These are phyloP conservation scores for Carcinoscorpius rotundicauda DNA, from an alignment of 1,140 invertebrate species.

Conservation along the genomic window DNA sequence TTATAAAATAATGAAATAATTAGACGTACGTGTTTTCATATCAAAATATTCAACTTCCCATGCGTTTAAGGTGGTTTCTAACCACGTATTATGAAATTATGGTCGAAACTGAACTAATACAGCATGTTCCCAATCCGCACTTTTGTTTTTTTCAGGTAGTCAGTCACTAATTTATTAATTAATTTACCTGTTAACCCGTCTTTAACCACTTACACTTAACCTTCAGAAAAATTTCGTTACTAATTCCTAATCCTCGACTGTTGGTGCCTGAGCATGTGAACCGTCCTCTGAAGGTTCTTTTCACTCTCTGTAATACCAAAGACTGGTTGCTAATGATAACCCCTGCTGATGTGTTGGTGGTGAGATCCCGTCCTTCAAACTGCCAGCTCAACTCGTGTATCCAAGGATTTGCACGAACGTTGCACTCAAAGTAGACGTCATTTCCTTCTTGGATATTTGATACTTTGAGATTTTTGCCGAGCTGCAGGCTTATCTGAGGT, in stretches of 20 bases:
- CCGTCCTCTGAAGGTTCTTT: slow-evolving; percentile 24
- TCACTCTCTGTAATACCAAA: slow-evolving; percentile 24
- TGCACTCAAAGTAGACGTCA: slow-evolving; percentile 81
- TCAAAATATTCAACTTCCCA: no score
- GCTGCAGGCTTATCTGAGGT: slow-evolving; percentile 22
- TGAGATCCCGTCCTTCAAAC: slow-evolving; percentile 44
- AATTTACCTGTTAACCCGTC: neutral
- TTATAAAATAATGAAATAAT: no score
- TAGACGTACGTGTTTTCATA: no score
- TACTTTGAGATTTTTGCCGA: slow-evolving; percentile 45
- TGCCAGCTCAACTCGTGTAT: slow-evolving; percentile 65
- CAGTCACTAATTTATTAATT: no score
- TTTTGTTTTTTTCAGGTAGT: no score
- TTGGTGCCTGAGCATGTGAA: slow-evolving; percentile 84
- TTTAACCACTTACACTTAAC: slow-evolving; percentile 43
- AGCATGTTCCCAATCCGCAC: no score
- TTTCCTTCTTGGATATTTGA: slow-evolving; percentile 61
- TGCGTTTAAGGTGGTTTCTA: no score
- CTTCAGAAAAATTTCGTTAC: slow-evolving; percentile 63
- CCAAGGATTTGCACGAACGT: slow-evolving; percentile 75
- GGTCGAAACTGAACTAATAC: no score
- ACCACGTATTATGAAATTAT: no score
- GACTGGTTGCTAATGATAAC: slow-evolving; percentile 26
- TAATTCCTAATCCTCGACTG: slow-evolving; percentile 74
- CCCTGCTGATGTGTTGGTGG: slow-evolving; percentile 16